These are phyloP conservation scores for Cotesia congregata DNA, from an alignment of 2,888 invertebrate genomes.

Conservation along the genomic window DNA sequence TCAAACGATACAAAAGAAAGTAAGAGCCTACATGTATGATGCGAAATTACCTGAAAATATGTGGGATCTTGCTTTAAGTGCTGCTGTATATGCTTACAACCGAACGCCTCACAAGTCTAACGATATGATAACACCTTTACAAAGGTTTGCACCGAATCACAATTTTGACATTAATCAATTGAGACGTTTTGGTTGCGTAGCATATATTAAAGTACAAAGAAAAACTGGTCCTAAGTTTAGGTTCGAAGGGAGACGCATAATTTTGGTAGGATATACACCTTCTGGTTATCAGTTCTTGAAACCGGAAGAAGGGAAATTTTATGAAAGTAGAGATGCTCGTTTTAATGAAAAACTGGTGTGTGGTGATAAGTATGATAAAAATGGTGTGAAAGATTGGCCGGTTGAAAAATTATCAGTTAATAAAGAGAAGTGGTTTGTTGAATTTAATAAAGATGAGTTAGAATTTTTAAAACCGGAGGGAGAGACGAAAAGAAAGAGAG, in stretches of 20 bases:
- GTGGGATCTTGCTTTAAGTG: constrained; percentile 45
- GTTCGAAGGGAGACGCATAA: constrained; percentile 33
- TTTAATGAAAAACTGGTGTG: constrained; percentile 50
- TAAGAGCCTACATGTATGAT: constrained; percentile 42
- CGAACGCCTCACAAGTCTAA: constrained; percentile 31
- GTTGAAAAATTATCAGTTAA: constrained; percentile 23
- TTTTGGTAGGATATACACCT: constrained; percentile 46
- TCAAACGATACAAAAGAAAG: constrained; percentile 46
- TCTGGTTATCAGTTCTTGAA: constrained; percentile 44
- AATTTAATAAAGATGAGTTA: too few species aligned
- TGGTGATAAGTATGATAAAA: constrained; percentile 43
- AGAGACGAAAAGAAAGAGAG: constrained; percentile 40
- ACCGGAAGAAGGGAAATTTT: constrained; percentile 43
- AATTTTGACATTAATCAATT: constrained; percentile 41
- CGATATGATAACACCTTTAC: constrained; percentile 38
- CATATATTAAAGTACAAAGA: constrained; percentile 43
- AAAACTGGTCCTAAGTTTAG: constrained; percentile 43
- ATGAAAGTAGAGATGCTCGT: constrained; percentile 46
- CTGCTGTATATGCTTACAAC: constrained; percentile 47
- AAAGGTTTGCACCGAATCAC: constrained; percentile 40
- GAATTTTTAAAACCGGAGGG: constrained; percentile 41
- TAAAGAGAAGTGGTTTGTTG: constrained; percentile 37
- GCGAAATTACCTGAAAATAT: constrained; percentile 44
- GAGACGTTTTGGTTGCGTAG: constrained; percentile 43
- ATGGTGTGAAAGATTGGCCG: constrained; percentile 31